Percentiles rank a stretch among this genome's conserved stretches.
Conservation (phyloP, 2,797 vertebrate species). For the Diplodus sargus region DNA sequence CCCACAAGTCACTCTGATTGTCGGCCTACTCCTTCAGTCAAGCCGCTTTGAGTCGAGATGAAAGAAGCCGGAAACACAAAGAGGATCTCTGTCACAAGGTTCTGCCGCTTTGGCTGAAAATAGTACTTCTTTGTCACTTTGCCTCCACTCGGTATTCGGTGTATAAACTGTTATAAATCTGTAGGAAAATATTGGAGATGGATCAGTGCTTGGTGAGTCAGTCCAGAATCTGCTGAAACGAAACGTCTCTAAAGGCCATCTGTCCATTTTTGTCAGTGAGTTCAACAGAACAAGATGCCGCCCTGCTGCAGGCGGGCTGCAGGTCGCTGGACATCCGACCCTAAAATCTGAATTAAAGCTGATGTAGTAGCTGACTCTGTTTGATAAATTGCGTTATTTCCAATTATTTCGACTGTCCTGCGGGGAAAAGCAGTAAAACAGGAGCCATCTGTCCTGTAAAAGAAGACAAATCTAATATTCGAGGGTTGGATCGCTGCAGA, state of each 20-base stretch:
- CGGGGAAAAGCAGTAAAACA: constrained; percentile 31
- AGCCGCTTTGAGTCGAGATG: constrained; percentile 35
- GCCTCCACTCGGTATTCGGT: not conserved
- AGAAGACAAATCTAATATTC: constrained; percentile 57
- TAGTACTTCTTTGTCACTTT: constrained; percentile 16
- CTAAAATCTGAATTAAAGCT: constrained; percentile 23
- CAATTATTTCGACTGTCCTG: constrained; percentile 33
- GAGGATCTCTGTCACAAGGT: constrained; percentile 4
- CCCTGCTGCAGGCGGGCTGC: constrained; percentile 10
- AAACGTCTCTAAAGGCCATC: constrained; percentile 17
- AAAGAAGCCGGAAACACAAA: constrained; percentile 31
- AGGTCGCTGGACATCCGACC: constrained; percentile 23
- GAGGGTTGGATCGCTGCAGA: constrained; percentile 42
- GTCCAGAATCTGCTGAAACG: constrained; percentile 19
- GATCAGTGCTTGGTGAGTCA: constrained; percentile 2
- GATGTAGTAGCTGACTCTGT: constrained; percentile 7
- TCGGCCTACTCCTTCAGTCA: constrained; percentile 26
- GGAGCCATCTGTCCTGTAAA: constrained; percentile 47
- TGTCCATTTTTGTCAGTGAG: constrained; percentile 8
- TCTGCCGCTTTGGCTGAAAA: constrained; percentile 11
- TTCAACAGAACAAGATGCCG: constrained; percentile 8
- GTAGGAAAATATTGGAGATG: not conserved
- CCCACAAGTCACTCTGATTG: constrained; percentile 48
- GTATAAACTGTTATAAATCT: too few species aligned
- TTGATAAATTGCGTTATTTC: constrained; percentile 39